phyloP scores from a whole-genome alignment of 1,140 invertebrate species.

The Arctopsyche grandis region DNA sequence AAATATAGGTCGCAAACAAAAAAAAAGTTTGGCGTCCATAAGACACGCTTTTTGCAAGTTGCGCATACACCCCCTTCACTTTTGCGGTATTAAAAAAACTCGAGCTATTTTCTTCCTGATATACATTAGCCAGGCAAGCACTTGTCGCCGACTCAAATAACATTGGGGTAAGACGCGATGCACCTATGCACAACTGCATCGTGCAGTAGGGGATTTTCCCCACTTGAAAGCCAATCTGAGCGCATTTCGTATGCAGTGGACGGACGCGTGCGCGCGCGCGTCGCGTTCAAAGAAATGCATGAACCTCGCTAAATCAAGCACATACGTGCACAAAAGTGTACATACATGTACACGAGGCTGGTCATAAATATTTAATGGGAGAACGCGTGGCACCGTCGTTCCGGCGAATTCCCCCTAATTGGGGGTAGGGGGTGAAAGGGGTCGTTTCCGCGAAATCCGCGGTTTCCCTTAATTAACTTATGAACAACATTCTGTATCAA shows the following conservation, averaged over 20 bases:
- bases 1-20: no score
- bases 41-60: no score
- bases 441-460: neutral
- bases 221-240: slow-evolving; percentile 52
- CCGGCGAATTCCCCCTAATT: neutral
- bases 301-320: neutral
- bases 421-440: neutral
- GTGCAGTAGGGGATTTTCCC: neutral
- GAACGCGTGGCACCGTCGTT: neutral
- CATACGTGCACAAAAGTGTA: neutral
- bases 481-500: neutral
- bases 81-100: neutral
- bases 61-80: no score
- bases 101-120: no score
- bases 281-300: slow-evolving; percentile 32
- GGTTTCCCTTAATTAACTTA: slow-evolving; percentile 14
- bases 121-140: neutral
- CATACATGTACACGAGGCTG: neutral
- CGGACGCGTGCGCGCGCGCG: slow-evolving; percentile 11
- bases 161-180: neutral
- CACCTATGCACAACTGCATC: neutral
- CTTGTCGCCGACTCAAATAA: neutral
- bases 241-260: slow-evolving; percentile 51
- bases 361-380: slow-evolving; percentile 28
- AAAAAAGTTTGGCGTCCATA: no score